Conservation (phyloP, 2,888 invertebrate genomes). For the Phyllotreta striolata region DNA sequence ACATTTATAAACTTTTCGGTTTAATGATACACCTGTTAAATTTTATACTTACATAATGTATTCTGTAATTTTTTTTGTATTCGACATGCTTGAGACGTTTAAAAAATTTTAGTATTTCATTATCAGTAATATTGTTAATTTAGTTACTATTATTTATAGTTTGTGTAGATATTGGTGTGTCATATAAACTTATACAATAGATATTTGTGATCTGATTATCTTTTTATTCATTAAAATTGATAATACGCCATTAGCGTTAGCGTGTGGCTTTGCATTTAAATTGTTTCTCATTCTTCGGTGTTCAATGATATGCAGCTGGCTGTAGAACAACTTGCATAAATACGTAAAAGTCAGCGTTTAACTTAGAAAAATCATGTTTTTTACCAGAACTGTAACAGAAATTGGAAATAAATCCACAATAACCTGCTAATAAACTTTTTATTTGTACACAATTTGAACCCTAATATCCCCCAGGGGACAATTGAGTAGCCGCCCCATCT, state of each 20-base stretch:
- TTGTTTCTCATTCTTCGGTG: conserved; percentile 51
- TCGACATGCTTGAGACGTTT: not conserved
- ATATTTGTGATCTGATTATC: conserved; percentile 23
- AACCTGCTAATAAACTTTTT: conserved; percentile 4
- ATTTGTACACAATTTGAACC: not conserved
- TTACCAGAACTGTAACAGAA: conserved; percentile 32
- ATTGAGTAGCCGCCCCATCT: too few relatives aligned
- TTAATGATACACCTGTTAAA: conserved; percentile 24
- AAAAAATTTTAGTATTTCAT: not conserved
- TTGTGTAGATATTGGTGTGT: conserved; percentile 14
- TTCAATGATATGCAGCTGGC: conserved; percentile 37
- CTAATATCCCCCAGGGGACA: too few relatives aligned
- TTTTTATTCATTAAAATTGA: conserved; percentile 12
- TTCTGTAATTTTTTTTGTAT: not conserved
- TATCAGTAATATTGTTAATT: not conserved
- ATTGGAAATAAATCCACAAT: conserved; percentile 29
- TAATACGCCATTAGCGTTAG: conserved; percentile 37
- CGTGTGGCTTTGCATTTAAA: conserved; percentile 56
- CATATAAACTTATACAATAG: conserved; percentile 25
- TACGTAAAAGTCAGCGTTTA: not conserved
- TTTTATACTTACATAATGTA: not conserved
- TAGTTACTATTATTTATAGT: not conserved
- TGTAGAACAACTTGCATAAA: not conserved
- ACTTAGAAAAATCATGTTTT: conserved; percentile 32
- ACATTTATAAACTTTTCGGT: conserved; percentile 9